Evolutionary conservation across 2,113 vertebrate genomes (phyloP).

Genomic region (Natator depressus): DNA sequence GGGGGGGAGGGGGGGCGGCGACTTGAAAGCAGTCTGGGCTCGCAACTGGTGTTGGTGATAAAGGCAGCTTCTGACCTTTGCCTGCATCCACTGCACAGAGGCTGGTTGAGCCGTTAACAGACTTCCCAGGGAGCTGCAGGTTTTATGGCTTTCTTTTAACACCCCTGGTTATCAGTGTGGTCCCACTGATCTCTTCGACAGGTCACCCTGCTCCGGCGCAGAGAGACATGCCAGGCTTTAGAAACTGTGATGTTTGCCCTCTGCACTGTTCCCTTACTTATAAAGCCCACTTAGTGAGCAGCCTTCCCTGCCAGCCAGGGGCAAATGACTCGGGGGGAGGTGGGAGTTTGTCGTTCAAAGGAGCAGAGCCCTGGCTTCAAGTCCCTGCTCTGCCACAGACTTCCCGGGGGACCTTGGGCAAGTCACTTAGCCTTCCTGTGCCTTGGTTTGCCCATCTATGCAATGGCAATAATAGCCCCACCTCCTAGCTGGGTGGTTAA

Average conservation of each 20-base stretch:
- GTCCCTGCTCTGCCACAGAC: background rate
- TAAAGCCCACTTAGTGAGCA: too few relatives aligned
- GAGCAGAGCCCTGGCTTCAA: background rate
- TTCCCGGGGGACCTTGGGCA: too few relatives aligned
- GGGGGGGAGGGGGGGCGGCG: background rate
- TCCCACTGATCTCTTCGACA: constrained; percentile 53
- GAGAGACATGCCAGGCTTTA: background rate
- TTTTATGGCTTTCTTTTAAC: constrained; percentile 28
- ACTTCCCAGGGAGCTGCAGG: constrained; percentile 17
- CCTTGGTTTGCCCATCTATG: background rate
- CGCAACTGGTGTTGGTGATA: fast-evolving
- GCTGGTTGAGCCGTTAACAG: fast-evolving
- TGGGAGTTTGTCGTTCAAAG: background rate
- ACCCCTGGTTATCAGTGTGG: constrained; percentile 4
- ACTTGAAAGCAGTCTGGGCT: background rate
- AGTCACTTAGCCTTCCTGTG: background rate
- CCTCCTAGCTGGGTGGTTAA: background rate
- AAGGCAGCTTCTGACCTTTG: background rate
- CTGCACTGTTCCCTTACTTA: too few relatives aligned
- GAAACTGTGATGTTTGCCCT: background rate
- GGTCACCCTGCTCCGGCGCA: background rate
- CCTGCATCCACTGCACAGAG: background rate
- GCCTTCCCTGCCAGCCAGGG: too few relatives aligned
- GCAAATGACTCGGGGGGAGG: background rate
- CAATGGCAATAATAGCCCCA: background rate